These are phyloP conservation scores for Rhinolophus sinicus DNA, from an alignment of 2,113 vertebrate genomes.

Conservation along the genomic window DNA sequence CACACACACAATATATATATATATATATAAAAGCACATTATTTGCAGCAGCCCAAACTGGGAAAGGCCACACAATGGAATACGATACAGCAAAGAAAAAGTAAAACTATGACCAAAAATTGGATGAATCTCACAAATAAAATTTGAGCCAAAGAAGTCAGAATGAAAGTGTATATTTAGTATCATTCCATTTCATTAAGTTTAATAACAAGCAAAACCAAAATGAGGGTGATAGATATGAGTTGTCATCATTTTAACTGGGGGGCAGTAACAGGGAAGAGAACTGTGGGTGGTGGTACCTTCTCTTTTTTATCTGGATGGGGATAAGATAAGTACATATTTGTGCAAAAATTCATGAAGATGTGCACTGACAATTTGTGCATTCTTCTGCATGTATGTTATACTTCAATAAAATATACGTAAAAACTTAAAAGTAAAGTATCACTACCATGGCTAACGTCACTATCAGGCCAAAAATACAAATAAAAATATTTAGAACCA, in stretches of 20 bases:
- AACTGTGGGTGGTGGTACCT: not conserved
- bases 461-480: not conserved
- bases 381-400: not conserved
- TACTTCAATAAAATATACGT: not conserved
- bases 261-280: not conserved
- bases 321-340: not conserved
- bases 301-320: not conserved
- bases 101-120: not conserved
- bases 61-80: not conserved
- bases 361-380: not conserved
- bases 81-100: not conserved
- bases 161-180: not conserved
- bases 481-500: not conserved
- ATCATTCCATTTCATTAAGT: not conserved
- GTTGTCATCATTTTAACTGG: not conserved
- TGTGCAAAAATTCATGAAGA: not conserved
- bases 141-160: not conserved
- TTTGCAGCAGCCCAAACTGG: not conserved
- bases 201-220: not conserved
- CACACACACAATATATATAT: not conserved
- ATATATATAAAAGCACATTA: not conserved
- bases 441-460: not conserved
- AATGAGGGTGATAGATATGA: fast-evolving
- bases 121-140: not conserved
- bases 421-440: not conserved